Evolutionary conservation across 2,797 vertebrate genomes (phyloP), one percentile per base, ranked within the genome.

Genomic region (Micropoecilia bifurca): DNA sequence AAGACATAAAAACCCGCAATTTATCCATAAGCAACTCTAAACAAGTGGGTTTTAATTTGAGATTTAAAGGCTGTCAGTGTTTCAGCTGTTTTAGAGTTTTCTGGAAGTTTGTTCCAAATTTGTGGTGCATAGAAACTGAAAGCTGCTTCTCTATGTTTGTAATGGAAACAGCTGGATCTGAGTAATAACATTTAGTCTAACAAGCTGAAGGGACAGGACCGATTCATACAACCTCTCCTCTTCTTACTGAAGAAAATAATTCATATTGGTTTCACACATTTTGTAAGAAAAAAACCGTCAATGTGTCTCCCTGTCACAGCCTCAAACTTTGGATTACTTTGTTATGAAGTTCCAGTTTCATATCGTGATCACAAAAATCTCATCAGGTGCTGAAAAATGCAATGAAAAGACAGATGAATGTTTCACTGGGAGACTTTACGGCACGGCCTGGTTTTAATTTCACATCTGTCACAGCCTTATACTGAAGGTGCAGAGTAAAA

Each of bases 391-490:
- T 61, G 14, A 25, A n/a, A 39, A n/a, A 12, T 75, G 41, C 6
- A 57, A 76, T 9, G 57, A 43, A n/a, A 33, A 74, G 73, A 33
- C 33, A 53, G 33, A 55, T 55, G 61, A 69, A 47, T 9, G 73
- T 30, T 75, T 45, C 6, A 12, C 71, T 48, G 20, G 28, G 71
- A 55, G 20, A 25, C 30, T 33, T 75, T 75, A 8, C 8, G 73
- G 80, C 46, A 55, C 30, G 36, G 22, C 55, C 47, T 46, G 2
- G 16, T 12, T 76, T 80, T 82, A 71, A 80, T 83, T 77, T 83
- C 68, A 74, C 59, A 47, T 83, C 57, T 46, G 66, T 73, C 78
- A 47, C 13, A 36, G 1, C n/a, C 12, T 83, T 28, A 28, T 43
- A 4, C 30, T 18, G n/a, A 22, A 81, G 66, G 75, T 30, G 76